A percentile compares a stretch with the other conserved stretches of the same genome.
phyloP scores from a whole-genome alignment of 2,113 vertebrate genomes.

The Ploceus nigricollis region DNA sequence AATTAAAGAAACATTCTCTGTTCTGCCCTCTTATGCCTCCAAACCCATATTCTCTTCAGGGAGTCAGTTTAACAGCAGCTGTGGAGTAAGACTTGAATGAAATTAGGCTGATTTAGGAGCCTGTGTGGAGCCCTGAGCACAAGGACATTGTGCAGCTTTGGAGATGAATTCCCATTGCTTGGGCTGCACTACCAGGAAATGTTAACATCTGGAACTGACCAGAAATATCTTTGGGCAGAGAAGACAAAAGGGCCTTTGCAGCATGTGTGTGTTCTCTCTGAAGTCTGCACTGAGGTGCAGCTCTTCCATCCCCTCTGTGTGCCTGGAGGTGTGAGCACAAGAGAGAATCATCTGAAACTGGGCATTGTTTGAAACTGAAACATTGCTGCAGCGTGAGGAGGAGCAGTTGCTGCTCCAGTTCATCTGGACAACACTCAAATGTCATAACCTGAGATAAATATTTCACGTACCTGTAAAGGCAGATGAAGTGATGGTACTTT shows the following conservation, averaged over 20 bases:
- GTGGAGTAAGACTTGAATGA: slow-evolving; percentile 20
- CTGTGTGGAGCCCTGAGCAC: neutral
- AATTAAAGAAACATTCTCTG: slow-evolving; percentile 41
- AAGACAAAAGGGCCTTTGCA: neutral
- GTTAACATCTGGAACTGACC: neutral
- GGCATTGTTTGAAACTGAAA: neutral
- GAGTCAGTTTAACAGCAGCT: slow-evolving; percentile 41
- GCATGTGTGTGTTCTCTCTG: neutral
- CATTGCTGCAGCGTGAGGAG: neutral
- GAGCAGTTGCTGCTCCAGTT: neutral
- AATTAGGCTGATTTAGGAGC: slow-evolving; percentile 31
- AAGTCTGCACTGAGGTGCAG: neutral
- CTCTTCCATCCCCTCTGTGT: neutral
- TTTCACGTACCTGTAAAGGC: neutral
- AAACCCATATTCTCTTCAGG: slow-evolving; percentile 20
- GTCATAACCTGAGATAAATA: neutral
- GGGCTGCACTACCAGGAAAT: neutral
- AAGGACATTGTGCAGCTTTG: neutral
- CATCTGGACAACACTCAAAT: neutral
- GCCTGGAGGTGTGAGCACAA: neutral
- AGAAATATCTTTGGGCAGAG: neutral
- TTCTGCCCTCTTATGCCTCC: slow-evolving; percentile 31
- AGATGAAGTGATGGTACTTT: neutral
- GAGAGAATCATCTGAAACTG: neutral
- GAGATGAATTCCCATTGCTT: neutral